Conservation (phyloP, 2,888 invertebrate genomes). For the Junonia oenone region DNA sequence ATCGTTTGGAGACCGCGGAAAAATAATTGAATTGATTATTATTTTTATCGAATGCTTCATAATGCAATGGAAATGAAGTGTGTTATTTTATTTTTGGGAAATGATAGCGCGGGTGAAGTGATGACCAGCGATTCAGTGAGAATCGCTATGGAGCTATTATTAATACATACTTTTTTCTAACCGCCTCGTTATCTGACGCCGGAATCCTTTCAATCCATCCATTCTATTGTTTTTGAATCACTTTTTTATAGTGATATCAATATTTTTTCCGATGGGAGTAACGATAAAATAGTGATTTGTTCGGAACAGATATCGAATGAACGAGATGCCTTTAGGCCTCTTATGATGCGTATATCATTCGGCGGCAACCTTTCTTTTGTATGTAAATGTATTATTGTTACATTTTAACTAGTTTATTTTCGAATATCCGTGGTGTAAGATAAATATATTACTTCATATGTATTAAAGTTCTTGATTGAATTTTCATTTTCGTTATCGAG, state of each 20-base stretch:
- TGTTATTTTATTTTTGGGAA: background rate
- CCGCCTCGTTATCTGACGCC: slow-evolving; percentile 61
- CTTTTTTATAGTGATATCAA: slow-evolving; percentile 76
- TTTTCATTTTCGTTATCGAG: slow-evolving; percentile 2
- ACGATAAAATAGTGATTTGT: slow-evolving; percentile 77
- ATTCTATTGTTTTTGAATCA: slow-evolving; percentile 75
- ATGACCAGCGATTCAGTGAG: slow-evolving; percentile 51
- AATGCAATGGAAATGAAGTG: background rate
- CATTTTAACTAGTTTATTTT: slow-evolving; percentile 41
- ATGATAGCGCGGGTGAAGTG: slow-evolving; percentile 30
- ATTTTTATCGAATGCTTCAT: background rate
- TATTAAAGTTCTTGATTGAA: slow-evolving; percentile 21
- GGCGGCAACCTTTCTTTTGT: slow-evolving; percentile 69
- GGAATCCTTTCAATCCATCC: slow-evolving; percentile 76
- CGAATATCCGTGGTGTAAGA: slow-evolving; percentile 15
- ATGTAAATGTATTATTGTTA: slow-evolving; percentile 70
- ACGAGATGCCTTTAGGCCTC: slow-evolving; percentile 59
- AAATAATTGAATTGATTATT: background rate
- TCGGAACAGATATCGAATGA: slow-evolving; percentile 64
- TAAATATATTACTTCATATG: slow-evolving; percentile 15
- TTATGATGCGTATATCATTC: slow-evolving; percentile 68
- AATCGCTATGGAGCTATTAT: slow-evolving; percentile 67
- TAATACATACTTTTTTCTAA: slow-evolving; percentile 68
- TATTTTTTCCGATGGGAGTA: slow-evolving; percentile 74
- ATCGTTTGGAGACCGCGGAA: background rate